Conservation (phyloP, 2,888 invertebrate species). For the Heliconius charithonia region DNA sequence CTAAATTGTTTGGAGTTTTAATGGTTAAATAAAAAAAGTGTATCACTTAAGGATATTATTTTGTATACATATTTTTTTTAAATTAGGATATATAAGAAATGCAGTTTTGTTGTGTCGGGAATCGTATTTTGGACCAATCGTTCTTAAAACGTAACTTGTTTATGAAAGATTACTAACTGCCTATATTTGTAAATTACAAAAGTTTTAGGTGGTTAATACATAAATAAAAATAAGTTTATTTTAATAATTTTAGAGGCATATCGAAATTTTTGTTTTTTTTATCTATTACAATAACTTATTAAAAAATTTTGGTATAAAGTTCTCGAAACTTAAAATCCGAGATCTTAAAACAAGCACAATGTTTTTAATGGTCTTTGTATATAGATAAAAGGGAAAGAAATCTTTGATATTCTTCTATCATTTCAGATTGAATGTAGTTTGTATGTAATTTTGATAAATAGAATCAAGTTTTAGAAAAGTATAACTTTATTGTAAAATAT, state of each 20-base stretch:
- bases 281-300: neutral
- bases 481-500: neutral
- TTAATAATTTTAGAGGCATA: neutral
- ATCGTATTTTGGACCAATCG: constrained; percentile 65
- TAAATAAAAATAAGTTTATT: neutral
- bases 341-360: neutral
- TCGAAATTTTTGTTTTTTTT: neutral
- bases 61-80: constrained; percentile 68
- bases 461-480: neutral
- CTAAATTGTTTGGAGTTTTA: constrained; percentile 43
- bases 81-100: constrained; percentile 50
- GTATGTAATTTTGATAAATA: neutral
- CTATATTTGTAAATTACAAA: constrained; percentile 54
- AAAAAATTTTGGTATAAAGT: too few relatives aligned
- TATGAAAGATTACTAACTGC: constrained; percentile 61
- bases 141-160: constrained; percentile 53
- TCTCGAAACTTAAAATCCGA: neutral
- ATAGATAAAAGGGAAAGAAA: neutral
- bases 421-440: constrained; percentile 1
- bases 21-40: constrained; percentile 41
- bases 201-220: constrained; percentile 33
- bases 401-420: constrained; percentile 2
- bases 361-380: neutral
- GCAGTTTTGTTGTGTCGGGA: constrained; percentile 43
- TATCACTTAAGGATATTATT: constrained; percentile 65